phyloP scores from a whole-genome alignment of 2,797 vertebrate genomes.

The Hafferia zeledoni region DNA sequence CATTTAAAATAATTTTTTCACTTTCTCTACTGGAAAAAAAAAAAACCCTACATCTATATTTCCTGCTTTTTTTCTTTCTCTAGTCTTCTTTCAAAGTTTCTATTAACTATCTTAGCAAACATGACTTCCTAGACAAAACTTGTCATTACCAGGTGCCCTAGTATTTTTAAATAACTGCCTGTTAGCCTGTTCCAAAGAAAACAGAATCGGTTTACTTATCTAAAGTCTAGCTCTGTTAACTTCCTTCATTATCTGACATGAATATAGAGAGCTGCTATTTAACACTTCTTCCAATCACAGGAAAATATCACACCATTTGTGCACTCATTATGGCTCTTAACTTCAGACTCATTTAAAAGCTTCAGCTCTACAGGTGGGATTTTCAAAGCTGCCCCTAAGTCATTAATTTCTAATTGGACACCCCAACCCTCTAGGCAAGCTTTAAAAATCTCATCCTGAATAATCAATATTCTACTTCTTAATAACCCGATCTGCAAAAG shows the following conservation, averaged over 20 bases:
- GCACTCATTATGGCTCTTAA: constrained; percentile 43
- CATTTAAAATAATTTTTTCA: background rate
- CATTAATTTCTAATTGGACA: constrained; percentile 68
- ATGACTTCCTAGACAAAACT: background rate
- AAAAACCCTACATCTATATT: background rate
- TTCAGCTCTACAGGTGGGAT: constrained; percentile 61
- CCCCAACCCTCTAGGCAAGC: constrained; percentile 24
- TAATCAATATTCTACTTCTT: constrained; percentile 64
- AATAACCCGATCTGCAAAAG: constrained; percentile 60
- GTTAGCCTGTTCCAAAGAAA: background rate
- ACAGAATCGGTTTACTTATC: background rate
- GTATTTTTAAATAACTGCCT: background rate
- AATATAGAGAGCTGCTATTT: constrained; percentile 30
- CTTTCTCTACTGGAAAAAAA: background rate
- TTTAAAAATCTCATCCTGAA: constrained; percentile 52
- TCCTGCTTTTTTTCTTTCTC: background rate
- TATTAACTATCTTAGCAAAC: background rate
- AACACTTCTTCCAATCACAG: constrained; percentile 25
- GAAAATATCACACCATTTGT: constrained; percentile 61
- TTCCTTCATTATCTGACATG: constrained; percentile 37
- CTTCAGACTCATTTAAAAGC: constrained; percentile 62
- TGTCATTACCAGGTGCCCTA: background rate
- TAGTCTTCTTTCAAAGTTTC: constrained; percentile 3
- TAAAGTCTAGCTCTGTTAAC: constrained; percentile 41
- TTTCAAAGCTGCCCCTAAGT: constrained; percentile 57